Conservation (phyloP, 2,113 vertebrate genomes). For the Lasiurus borealis region DNA sequence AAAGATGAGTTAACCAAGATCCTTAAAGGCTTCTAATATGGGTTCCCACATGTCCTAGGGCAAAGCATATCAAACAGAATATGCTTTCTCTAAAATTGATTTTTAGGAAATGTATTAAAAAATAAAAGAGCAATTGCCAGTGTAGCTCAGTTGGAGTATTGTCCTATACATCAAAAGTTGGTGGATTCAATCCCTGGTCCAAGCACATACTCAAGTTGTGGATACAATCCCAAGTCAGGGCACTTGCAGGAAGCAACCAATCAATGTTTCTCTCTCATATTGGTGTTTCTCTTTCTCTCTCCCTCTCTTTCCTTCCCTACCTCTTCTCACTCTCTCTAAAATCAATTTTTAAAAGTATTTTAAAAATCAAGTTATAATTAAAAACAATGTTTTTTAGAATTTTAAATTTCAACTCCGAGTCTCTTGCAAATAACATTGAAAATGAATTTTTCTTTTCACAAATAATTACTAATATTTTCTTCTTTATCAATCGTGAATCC, state of each 20-base stretch:
- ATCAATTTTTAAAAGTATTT: not conserved
- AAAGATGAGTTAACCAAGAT: conserved; percentile 31
- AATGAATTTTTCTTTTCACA: conserved; percentile 69
- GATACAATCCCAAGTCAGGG: not conserved
- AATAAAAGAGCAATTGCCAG: not conserved
- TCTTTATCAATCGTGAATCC: conserved; percentile 63
- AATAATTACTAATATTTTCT: conserved; percentile 69
- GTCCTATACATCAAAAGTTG: not conserved
- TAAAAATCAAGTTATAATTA: conserved; percentile 46
- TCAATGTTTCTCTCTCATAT: not conserved
- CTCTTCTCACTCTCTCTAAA: not conserved
- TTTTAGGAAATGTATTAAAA: not conserved
- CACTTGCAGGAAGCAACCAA: not conserved
- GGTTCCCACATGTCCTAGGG: not conserved
- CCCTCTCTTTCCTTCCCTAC: not conserved
- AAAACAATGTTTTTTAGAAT: conserved; percentile 3
- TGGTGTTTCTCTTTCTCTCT: not conserved
- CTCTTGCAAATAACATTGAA: conserved; percentile 59
- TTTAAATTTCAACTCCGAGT: conserved; percentile 48
- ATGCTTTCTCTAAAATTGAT: not conserved
- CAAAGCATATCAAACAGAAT: not conserved
- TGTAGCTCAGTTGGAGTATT: not conserved
- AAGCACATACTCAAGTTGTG: not conserved
- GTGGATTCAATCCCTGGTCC: not conserved
- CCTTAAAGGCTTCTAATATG: not conserved